These are phyloP conservation scores for Pseudomyrmex sp. DNA, from an alignment of 1,140 invertebrate genomes.

Conservation along the genomic window DNA sequence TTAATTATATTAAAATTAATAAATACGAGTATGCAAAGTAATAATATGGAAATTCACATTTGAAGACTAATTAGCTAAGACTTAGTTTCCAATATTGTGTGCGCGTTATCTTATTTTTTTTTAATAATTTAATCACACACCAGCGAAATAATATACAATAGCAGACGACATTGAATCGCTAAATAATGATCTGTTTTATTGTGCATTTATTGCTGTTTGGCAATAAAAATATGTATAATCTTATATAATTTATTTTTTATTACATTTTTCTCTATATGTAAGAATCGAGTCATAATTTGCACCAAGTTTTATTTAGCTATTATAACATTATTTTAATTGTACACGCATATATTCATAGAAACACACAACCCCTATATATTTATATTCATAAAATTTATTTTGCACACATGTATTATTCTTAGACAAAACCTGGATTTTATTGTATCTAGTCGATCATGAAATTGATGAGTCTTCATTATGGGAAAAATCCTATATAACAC, in stretches of 20 bases:
- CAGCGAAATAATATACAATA: conserved; percentile 33
- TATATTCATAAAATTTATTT: neutral
- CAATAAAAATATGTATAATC: conserved; percentile 44
- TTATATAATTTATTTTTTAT: conserved; percentile 51
- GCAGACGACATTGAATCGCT: conserved; percentile 14
- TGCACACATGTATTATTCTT: conserved; percentile 4
- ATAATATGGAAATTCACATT: conserved; percentile 1
- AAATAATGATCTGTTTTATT: conserved; percentile 7
- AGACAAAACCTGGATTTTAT: conserved; percentile 18
- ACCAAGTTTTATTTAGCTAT: neutral
- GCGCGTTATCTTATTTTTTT: conserved; percentile 1
- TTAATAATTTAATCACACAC: conserved; percentile 31
- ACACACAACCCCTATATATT: neutral
- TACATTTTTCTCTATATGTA: conserved; percentile 29
- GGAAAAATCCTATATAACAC: neutral
- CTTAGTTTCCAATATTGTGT: conserved; percentile 35
- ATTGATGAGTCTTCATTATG: neutral
- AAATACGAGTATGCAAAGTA: neutral
- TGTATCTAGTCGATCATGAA: conserved; percentile 12
- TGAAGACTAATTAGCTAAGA: neutral
- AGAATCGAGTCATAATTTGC: conserved; percentile 26
- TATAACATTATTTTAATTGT: conserved; percentile 1
- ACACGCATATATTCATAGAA: neutral
- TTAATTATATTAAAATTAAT: conserved; percentile 38
- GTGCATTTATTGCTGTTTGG: conserved; percentile 47